Evolutionary conservation across 2,888 invertebrate species (phyloP).

Genomic region (Schizotus pectinicornis): DNA sequence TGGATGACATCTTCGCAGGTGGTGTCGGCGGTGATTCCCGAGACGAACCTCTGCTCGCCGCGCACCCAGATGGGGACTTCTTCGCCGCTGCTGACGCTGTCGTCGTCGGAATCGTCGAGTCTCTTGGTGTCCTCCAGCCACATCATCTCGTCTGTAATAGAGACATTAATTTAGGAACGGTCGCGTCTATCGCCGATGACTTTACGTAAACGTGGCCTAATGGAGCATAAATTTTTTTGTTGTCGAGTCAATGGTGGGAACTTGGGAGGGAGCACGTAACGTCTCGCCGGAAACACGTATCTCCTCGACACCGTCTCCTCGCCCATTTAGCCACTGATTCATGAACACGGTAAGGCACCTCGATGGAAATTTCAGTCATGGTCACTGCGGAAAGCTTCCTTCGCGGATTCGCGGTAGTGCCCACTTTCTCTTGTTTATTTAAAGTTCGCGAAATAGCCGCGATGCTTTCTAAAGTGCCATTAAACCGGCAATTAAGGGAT

Average conservation of each 20-base stretch:
- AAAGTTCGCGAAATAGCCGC: too few relatives aligned
- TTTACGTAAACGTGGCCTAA: constrained; percentile 18
- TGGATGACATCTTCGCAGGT: constrained; percentile 81
- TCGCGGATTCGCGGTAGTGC: not conserved
- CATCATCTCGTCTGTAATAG: constrained; percentile 42
- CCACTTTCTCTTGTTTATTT: too few relatives aligned
- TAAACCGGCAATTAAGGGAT: too few relatives aligned
- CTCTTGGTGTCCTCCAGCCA: constrained; percentile 49
- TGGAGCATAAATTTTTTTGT: constrained; percentile 28
- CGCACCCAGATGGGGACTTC: constrained; percentile 78
- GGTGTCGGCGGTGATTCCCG: constrained; percentile 76
- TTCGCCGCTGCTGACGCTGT: constrained; percentile 67
- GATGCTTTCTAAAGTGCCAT: too few relatives aligned
- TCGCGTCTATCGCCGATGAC: not conserved
- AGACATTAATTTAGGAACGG: not conserved
- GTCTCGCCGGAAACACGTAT: constrained; percentile 45
- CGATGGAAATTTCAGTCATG: constrained; percentile 19
- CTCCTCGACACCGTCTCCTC: constrained; percentile 25
- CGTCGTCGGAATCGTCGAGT: constrained; percentile 40
- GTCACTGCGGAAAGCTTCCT: constrained; percentile 4
- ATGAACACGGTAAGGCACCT: constrained; percentile 23
- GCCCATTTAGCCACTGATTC: constrained; percentile 29
- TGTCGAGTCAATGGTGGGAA: constrained; percentile 36
- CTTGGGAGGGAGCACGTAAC: constrained; percentile 39
- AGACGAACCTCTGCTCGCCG: constrained; percentile 80